Evolutionary conservation across 1,140 invertebrate genomes (phyloP), one percentile per base, ranked within the genome.

Genomic region (Oreohelix idahoensis): DNA sequence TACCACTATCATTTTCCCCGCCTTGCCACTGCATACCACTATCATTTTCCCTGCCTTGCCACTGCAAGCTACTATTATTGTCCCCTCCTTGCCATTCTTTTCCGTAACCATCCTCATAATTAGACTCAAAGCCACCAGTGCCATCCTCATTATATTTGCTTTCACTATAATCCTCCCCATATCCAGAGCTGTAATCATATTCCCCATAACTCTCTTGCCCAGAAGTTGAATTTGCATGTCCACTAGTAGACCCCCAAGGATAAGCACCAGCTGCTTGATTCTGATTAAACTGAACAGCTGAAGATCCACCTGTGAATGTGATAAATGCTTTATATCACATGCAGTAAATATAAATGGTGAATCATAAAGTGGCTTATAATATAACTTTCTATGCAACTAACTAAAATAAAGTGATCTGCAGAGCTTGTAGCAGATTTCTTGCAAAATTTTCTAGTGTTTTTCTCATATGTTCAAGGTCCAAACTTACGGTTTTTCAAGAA

Each of bases 141-240:
- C 42, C 42, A 45, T 15, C 42, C 42, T 45, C 5, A 45, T 45
- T 45, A 45, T 45, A 45, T 5, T 45, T 45, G n/a, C n/a, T n/a
- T 35, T 74, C 11, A 74, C n/a, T 39, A 10, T 74, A 42, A 74
- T 74, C 13, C 35, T 74, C 38, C 26, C 71, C 38, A 74, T 74
- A 74, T 39, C 38, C 71, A 74, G 5, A 42, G 38, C 35, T 74
- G 38, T 74, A 42, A 26, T n/a, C 71, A 38, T 70, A 70, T 5
- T 35, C 32, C 69, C 36, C 32, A 36, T 8, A 70, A n/a, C 11
- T 35, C 26, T 70, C 32, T 35, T 70, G 32, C 4, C 32, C 32
- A 70, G 69, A 10, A 70, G 13, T 20, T 38, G 29, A 1, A 35
- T 4, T 35, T 17, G 4, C n/a, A 35, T 15, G 2, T 1, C 15